phyloP scores from a whole-genome alignment of 2,797 vertebrate species.

The Emydoidea blandingii region DNA sequence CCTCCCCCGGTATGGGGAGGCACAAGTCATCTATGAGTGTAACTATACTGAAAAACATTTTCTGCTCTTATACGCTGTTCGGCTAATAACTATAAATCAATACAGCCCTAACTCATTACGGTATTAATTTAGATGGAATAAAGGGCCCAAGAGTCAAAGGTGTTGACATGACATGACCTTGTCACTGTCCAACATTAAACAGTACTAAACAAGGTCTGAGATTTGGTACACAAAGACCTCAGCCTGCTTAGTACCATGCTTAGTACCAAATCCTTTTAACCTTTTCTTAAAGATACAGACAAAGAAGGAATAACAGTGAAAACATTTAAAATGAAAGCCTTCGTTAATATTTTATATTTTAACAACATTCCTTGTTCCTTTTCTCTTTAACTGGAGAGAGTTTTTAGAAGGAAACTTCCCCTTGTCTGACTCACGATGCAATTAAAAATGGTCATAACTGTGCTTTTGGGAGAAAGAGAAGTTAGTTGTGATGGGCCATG shows the following conservation, averaged over 20 bases:
- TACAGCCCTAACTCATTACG: neutral
- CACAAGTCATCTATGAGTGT: neutral
- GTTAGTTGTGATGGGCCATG: neutral
- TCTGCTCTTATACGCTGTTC: constrained; percentile 11
- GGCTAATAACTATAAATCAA: constrained; percentile 51
- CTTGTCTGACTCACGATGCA: neutral
- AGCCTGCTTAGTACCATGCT: neutral
- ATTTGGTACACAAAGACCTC: neutral
- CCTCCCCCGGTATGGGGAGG: no score
- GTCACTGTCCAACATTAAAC: neutral
- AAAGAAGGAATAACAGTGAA: neutral
- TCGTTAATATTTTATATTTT: neutral
- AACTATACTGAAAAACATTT: constrained; percentile 51
- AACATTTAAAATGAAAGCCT: neutral
- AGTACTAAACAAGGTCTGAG: neutral
- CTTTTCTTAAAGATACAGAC: neutral
- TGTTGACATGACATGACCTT: neutral
- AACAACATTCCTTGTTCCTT: neutral
- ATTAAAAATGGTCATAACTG: neutral
- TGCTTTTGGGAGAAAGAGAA: neutral
- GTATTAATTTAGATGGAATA: neutral
- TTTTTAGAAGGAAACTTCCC: neutral
- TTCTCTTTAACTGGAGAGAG: neutral
- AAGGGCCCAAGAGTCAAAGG: neutral
- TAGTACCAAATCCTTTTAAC: neutral